Percentiles rank a stretch among this genome's conserved stretches.
phyloP scores from a whole-genome alignment of 92 coral and sea anemone genomes.

The Umimayanthus kanabou region DNA sequence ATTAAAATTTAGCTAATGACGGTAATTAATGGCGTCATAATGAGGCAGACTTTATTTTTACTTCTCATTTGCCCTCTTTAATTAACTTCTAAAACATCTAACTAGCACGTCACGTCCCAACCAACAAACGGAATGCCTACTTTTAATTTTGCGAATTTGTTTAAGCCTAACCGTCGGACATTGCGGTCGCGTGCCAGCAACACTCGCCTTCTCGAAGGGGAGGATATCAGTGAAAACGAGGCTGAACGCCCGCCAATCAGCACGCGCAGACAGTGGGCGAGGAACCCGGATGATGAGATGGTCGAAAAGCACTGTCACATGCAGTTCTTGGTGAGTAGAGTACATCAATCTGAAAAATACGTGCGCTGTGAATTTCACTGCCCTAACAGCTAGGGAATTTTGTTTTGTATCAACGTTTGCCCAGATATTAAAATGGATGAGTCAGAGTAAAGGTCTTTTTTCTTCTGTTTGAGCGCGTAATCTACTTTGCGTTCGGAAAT shows the following conservation, averaged over 20 bases:
- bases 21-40: conserved; percentile 8
- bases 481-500: too few relatives aligned
- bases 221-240: not conserved
- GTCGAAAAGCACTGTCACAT: not conserved
- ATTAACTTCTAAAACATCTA: not conserved
- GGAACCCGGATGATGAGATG: conserved; percentile 27
- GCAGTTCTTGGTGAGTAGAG: conserved; percentile 12
- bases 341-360: too few relatives aligned
- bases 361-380: too few relatives aligned
- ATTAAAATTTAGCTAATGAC: not conserved
- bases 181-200: not conserved
- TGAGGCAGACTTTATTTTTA: not conserved
- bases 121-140: not conserved
- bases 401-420: too few relatives aligned
- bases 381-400: too few relatives aligned
- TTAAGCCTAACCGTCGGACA: not conserved
- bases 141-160: not conserved
- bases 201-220: conserved; percentile 1
- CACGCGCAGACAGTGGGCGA: conserved; percentile 24
- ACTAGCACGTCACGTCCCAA: not conserved
- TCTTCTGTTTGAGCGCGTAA: too few relatives aligned
- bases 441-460: too few relatives aligned
- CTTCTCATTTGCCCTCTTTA: not conserved
- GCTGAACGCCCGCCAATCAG: conserved; percentile 18
- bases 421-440: too few relatives aligned